These are phyloP conservation scores for Standfussiana lucernea DNA, from an alignment of 2,888 invertebrate genomes.

Conservation along the genomic window DNA sequence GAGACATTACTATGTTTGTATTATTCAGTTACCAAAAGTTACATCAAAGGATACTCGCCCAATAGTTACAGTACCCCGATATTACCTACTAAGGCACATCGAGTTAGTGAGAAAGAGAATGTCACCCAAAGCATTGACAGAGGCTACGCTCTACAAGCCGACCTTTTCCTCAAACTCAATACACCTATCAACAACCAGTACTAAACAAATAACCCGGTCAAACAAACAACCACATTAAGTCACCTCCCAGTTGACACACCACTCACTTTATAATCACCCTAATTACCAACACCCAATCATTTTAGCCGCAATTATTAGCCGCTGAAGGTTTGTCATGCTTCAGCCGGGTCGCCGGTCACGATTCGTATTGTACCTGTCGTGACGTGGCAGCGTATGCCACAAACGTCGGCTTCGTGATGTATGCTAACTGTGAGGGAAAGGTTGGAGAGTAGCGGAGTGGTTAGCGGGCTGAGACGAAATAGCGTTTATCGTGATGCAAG, in stretches of 20 bases:
- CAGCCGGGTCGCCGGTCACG: constrained; percentile 46
- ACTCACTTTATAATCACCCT: constrained; percentile 50
- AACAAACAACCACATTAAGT: constrained; percentile 20
- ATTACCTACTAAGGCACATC: neutral
- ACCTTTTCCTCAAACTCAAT: neutral
- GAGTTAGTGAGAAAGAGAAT: neutral
- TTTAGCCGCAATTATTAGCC: constrained; percentile 56
- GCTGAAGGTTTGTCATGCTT: constrained; percentile 45
- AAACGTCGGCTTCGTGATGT: constrained; percentile 39
- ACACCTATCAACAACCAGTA: neutral
- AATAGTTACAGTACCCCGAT: neutral
- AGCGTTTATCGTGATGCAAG: too few relatives aligned
- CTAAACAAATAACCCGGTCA: constrained; percentile 38
- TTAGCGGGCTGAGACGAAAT: neutral
- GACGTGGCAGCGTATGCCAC: constrained; percentile 43
- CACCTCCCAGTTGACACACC: constrained; percentile 38
- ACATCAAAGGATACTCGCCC: neutral
- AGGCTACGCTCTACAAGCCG: neutral
- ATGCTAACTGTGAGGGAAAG: constrained; percentile 10
- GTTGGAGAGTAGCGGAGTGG: neutral
- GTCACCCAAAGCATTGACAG: neutral
- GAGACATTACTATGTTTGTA: neutral
- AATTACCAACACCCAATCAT: constrained; percentile 59
- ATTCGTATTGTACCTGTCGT: constrained; percentile 30
- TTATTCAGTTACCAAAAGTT: neutral